Conservation (phyloP, 2,113 vertebrate species). For the Hippopotamus amphibius region DNA sequence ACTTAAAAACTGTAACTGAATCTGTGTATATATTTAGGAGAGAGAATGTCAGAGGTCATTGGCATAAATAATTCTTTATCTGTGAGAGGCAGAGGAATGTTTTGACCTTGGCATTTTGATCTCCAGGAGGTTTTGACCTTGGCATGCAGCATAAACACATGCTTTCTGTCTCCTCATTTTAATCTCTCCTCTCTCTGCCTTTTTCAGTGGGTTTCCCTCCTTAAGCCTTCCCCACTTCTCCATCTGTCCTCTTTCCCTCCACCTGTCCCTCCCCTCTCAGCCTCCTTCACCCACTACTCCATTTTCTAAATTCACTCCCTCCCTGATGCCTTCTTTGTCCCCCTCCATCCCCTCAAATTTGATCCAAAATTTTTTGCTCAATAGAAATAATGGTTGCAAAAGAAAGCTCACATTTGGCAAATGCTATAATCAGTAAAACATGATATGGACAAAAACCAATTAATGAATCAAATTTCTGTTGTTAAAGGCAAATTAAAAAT, state of each 20-base stretch:
- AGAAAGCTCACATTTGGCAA: neutral
- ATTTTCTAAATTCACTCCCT: neutral
- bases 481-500: conserved; percentile 26
- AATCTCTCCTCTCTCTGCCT: neutral
- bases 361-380: neutral
- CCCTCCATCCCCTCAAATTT: neutral
- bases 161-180: neutral
- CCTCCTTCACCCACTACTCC: neutral
- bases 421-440: neutral
- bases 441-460: neutral
- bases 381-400: conserved; percentile 30
- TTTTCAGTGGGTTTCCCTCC: neutral
- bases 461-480: conserved; percentile 6
- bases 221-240: neutral
- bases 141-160: neutral
- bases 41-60: neutral
- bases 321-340: neutral
- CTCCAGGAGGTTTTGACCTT: neutral
- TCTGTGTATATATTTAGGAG: neutral
- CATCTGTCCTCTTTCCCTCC: neutral
- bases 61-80: neutral
- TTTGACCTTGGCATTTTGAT: neutral
- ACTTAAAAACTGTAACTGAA: neutral
- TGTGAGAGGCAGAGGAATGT: neutral
- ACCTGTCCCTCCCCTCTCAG: neutral